These are phyloP conservation scores for Furnarius figulus DNA, from an alignment of 2,113 vertebrate species.

Conservation along the genomic window DNA sequence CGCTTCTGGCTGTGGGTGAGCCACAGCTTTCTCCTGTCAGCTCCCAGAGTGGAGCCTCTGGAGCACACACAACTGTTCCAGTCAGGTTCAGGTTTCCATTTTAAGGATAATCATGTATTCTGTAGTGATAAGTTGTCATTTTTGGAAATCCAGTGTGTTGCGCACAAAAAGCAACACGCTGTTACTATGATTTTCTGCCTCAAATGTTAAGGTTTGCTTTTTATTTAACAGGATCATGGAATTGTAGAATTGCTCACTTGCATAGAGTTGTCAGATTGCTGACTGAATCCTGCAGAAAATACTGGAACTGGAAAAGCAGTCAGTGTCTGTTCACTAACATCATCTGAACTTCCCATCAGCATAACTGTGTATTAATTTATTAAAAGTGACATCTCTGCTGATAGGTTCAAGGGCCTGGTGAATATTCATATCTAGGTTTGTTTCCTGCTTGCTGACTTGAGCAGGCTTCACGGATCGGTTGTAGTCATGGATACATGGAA, in stretches of 20 bases:
- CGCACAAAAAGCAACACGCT: not conserved
- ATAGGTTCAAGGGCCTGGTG: not conserved
- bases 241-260: not conserved
- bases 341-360: not conserved
- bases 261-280: not conserved
- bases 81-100: not conserved
- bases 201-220: not conserved
- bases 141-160: not conserved
- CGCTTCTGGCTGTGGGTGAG: not conserved
- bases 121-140: not conserved
- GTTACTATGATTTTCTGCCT: not conserved
- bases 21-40: not conserved
- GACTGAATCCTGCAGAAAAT: not conserved
- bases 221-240: not conserved
- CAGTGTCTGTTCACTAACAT: not conserved
- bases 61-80: not conserved
- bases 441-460: not conserved
- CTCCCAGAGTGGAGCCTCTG: not conserved
- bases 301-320: not conserved
- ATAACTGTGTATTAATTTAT: not conserved
- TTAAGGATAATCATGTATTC: not conserved
- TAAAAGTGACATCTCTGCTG: not conserved
- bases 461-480: not conserved
- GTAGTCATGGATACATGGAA: constrained; percentile 61
- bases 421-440: not conserved